Percentiles rank a stretch among this genome's conserved stretches.
These are phyloP conservation scores for Andricus curvator DNA, from an alignment of 2,888 invertebrate species.

Conservation along the genomic window DNA sequence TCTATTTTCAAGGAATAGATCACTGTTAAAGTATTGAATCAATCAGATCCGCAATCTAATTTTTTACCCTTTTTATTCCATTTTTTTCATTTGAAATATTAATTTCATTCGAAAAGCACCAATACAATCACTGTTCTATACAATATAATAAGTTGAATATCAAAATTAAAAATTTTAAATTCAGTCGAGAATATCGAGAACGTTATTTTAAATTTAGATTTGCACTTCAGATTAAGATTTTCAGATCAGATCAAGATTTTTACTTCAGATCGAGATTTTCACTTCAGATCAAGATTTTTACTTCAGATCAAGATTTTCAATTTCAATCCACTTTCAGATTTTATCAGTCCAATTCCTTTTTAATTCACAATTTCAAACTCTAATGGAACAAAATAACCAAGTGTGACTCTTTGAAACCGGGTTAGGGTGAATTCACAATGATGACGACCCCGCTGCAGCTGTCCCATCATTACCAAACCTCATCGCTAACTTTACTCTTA, in stretches of 20 bases:
- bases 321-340: slow-evolving; percentile 19
- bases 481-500: slow-evolving; percentile 31
- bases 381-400: slow-evolving; percentile 43
- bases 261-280: background rate
- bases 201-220: too few relatives aligned
- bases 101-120: background rate
- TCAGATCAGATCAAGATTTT: background rate
- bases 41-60: slow-evolving; percentile 34
- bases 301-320: slow-evolving; percentile 1
- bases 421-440: slow-evolving; percentile 72
- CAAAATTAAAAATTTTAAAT: too few relatives aligned
- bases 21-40: slow-evolving; percentile 11
- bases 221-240: background rate
- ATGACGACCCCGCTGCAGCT: slow-evolving; percentile 53
- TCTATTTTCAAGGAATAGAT: slow-evolving; percentile 35
- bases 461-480: slow-evolving; percentile 40
- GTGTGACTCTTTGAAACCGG: slow-evolving; percentile 71
- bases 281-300: background rate
- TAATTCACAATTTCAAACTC: slow-evolving; percentile 9
- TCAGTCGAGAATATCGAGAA: too few relatives aligned
- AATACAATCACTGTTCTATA: background rate
- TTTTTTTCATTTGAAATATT: background rate
- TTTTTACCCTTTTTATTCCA: slow-evolving; percentile 2
- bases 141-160: too few relatives aligned
- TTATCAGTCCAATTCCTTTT: background rate